phyloP scores from a whole-genome alignment of 2,888 invertebrate genomes.

The Polyommatus icarus region DNA sequence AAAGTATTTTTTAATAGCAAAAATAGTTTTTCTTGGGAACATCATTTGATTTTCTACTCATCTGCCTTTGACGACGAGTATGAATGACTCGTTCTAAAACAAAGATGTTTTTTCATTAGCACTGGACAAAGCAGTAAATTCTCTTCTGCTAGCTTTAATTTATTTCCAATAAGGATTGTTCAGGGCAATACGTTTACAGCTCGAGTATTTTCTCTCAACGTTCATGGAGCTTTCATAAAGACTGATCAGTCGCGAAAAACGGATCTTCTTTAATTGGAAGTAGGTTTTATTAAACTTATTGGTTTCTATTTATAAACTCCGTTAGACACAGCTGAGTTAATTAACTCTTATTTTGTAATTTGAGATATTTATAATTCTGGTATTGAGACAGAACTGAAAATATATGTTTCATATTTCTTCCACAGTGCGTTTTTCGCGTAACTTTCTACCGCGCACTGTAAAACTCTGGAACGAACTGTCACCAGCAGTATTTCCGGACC shows the following conservation, averaged over 20 bases:
- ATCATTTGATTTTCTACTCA: not conserved
- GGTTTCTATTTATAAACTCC: conserved; percentile 29
- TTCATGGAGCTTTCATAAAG: conserved; percentile 55
- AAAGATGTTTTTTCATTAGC: conserved; percentile 34
- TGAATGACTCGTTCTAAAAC: conserved; percentile 31
- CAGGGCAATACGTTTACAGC: conserved; percentile 38
- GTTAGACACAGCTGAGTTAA: not conserved
- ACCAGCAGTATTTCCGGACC: too few relatives aligned
- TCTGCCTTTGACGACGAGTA: not conserved
- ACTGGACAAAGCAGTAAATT: conserved; percentile 32
- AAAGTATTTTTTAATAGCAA: not conserved
- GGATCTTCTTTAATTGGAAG: conserved; percentile 54
- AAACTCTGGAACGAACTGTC: too few relatives aligned
- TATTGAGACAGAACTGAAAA: too few relatives aligned
- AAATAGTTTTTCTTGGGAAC: not conserved
- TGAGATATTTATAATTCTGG: not conserved
- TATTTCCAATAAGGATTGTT: conserved; percentile 50
- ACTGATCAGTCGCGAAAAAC: conserved; percentile 55
- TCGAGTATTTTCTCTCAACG: conserved; percentile 36
- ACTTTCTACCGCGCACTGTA: too few relatives aligned
- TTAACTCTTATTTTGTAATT: not conserved
- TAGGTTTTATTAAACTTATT: conserved; percentile 51
- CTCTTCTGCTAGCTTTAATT: conserved; percentile 49
- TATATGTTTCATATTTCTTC: too few relatives aligned
- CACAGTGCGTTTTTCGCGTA: too few relatives aligned